Evolutionary conservation across 2,888 invertebrate species (phyloP).

Genomic region (Muscina levida): DNA sequence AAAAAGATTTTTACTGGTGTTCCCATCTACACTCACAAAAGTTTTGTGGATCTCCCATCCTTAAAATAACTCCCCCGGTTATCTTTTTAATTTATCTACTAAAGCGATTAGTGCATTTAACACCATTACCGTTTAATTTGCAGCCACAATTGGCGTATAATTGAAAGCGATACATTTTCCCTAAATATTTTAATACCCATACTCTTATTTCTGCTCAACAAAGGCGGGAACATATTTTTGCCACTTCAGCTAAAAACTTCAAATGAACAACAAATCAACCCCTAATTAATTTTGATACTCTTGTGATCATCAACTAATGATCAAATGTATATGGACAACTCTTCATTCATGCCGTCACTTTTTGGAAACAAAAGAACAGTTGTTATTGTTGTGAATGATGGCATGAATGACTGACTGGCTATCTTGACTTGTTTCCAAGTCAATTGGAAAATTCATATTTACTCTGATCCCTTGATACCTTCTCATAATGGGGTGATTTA

Average conservation of each 20-base stretch:
- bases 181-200: too few species aligned
- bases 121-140: slow-evolving; percentile 52
- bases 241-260: slow-evolving; percentile 55
- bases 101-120: slow-evolving; percentile 57
- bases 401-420: slow-evolving; percentile 47
- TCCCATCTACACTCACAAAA: too few species aligned
- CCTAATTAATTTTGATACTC: slow-evolving; percentile 64
- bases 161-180: slow-evolving; percentile 47
- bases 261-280: slow-evolving; percentile 51
- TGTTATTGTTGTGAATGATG: slow-evolving; percentile 37
- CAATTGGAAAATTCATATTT: slow-evolving; percentile 66
- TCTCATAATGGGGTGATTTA: background rate
- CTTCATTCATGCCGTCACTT: slow-evolving; percentile 24
- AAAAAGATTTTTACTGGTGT: too few species aligned
- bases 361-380: slow-evolving; percentile 39
- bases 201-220: too few species aligned
- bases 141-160: slow-evolving; percentile 62
- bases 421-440: slow-evolving; percentile 61
- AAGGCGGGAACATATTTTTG: too few species aligned
- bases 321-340: slow-evolving; percentile 29
- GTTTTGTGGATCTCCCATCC: too few species aligned
- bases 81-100: slow-evolving; percentile 64
- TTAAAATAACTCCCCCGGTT: slow-evolving; percentile 28
- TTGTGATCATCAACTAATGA: slow-evolving; percentile 63
- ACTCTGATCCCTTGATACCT: slow-evolving; percentile 45